phyloP scores from a whole-genome alignment of 2,888 invertebrate species.

The Himalopsyche anomala region DNA sequence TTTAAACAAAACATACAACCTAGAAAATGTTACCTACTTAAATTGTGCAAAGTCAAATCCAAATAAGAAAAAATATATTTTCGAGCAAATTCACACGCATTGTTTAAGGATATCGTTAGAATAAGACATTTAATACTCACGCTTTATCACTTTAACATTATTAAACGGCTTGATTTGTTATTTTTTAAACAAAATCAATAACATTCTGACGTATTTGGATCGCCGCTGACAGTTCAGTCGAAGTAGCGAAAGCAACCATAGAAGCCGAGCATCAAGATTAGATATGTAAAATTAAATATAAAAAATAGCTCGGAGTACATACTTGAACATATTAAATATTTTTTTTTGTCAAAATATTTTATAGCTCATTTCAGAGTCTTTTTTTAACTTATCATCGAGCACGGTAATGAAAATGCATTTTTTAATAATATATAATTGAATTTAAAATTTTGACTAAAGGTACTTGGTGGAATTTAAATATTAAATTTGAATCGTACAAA shows the following conservation, averaged over 20 bases:
- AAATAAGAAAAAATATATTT: neutral
- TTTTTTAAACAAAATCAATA: conserved; percentile 28
- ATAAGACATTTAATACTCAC: neutral
- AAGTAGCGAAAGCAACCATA: neutral
- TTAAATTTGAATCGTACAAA: no score
- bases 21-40: conserved; percentile 4
- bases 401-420: no score
- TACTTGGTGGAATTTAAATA: no score
- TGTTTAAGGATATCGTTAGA: neutral
- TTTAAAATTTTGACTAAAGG: no score
- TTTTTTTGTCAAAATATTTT: no score
- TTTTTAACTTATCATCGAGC: no score
- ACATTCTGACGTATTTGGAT: conserved; percentile 31
- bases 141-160: neutral
- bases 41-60: neutral
- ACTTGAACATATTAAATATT: no score
- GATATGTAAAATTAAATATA: no score
- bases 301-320: no score
- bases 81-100: neutral
- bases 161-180: neutral
- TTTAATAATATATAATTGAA: no score
- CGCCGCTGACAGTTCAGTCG: conserved; percentile 39
- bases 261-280: neutral
- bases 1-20: conserved; percentile 22
- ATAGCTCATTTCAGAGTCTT: no score